Evolutionary conservation across 2,113 vertebrate species (phyloP).

Genomic region (Plotosus lineatus): DNA sequence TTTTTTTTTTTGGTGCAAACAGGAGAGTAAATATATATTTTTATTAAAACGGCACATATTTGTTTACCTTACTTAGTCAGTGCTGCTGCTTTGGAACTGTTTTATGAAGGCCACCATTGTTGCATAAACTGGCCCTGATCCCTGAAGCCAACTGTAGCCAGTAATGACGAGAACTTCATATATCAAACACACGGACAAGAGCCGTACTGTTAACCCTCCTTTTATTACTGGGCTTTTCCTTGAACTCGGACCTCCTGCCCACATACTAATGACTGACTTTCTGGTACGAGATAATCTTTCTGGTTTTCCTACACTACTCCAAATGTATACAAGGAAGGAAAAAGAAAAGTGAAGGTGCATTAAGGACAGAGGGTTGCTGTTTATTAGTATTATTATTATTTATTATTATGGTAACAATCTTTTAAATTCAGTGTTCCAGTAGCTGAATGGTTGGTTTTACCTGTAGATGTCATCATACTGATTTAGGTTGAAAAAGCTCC

Average conservation of each 20-base stretch:
- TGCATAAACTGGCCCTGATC: conserved; percentile 9
- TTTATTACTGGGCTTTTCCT: conserved; percentile 13
- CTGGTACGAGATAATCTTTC: not conserved
- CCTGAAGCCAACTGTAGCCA: not conserved
- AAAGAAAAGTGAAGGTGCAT: not conserved
- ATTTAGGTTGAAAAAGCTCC: not conserved
- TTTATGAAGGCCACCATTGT: conserved; percentile 3
- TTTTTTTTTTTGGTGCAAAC: not conserved
- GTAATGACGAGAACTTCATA: not conserved
- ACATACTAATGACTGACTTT: not conserved
- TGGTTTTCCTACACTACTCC: not conserved
- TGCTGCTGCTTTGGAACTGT: not conserved
- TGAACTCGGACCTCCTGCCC: conserved; percentile 20
- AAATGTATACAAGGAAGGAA: not conserved
- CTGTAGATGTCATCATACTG: not conserved
- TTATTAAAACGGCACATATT: not conserved
- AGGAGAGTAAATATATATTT: not conserved
- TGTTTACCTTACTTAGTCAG: not conserved
- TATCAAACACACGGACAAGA: not conserved
- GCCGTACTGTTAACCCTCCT: not conserved
- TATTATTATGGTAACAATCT: not conserved
- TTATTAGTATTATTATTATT: not conserved
- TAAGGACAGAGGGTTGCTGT: not conserved
- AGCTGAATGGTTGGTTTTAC: not conserved
- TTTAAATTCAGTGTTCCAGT: not conserved